These are phyloP conservation scores for Syrmaticus mikado DNA, from an alignment of 2,113 vertebrate species.

Conservation along the genomic window DNA sequence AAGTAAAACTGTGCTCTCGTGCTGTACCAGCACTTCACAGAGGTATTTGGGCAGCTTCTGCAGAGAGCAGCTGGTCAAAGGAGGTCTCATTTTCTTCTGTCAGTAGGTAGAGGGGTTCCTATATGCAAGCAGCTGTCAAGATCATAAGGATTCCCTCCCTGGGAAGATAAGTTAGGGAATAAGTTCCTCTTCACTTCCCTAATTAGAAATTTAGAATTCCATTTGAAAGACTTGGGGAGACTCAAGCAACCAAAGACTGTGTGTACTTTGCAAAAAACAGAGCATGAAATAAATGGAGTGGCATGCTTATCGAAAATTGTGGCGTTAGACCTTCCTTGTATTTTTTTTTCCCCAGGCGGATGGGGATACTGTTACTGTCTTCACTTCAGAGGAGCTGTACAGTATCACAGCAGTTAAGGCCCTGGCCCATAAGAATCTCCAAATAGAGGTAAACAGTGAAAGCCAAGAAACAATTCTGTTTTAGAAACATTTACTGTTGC, in stretches of 20 bases:
- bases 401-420: fast-evolving
- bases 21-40: neutral
- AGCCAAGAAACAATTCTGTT: fast-evolving
- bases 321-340: neutral
- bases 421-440: neutral
- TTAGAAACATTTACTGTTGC: neutral
- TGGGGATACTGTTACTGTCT: neutral
- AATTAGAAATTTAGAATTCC: neutral
- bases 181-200: neutral
- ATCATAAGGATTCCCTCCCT: neutral
- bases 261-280: neutral
- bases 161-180: neutral
- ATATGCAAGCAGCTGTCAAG: neutral
- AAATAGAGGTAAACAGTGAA: neutral
- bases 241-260: neutral
- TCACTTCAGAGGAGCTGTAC: neutral
- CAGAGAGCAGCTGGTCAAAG: too few species aligned
- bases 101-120: neutral
- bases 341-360: neutral
- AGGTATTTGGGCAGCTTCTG: neutral
- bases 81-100: neutral
- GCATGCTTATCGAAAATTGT: neutral
- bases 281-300: neutral
- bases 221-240: neutral
- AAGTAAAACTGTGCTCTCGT: neutral